Base-by-base conservation (phyloP, 1,140 invertebrate genomes). In the Potamilus streckersoni region DNA sequence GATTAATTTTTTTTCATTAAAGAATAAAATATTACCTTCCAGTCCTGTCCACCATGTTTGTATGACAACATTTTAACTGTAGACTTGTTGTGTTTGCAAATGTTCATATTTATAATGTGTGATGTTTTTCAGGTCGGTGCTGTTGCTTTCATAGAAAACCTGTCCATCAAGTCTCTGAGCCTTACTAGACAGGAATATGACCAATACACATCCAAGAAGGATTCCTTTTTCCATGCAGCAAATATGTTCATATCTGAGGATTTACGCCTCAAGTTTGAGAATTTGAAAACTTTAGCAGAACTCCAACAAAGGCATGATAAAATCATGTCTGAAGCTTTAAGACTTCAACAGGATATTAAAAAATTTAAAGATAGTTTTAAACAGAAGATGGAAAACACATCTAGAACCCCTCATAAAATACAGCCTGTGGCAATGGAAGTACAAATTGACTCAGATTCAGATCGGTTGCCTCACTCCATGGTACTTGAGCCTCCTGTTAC, bases 111-210 rank as follows among this genome's bases (percentile, higher is more conserved):
- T 5, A 38, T 38, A 38, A 0, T 38, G 8, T 38, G 38, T 38
- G 38, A 38, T 69, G 64, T 63, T 74, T 83, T 82, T 14, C 87
- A 97, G 94, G 99, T 97, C 85, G 98, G 98, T 91, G 97, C 97
- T 31, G 96, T 99, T 23, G 95, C 96, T 16, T 99, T 99, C 88
- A 98, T 99, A 80, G 97, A 99, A 91, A 97, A 97, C 86, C 91
- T 99, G 80, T 97, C 95, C 49, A 95, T 95, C 2, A 95, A 98
- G 86, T 98, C 96, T 14, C 91, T 99, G n/a, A 96, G 94, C 86
- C 95, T 99, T 93, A 93, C 94, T 31, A 93, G 95, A 84, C 94
- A 96, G 78, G 97, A 99, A 89, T 99, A 98, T 89, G 93, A 98
- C 79, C 93, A 94, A 0, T 97, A 98, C 86, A 97, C 99, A 94